Evolutionary conservation across 1,140 invertebrate species (phyloP).

Genomic region (Pseudomyrmex pallidus): DNA sequence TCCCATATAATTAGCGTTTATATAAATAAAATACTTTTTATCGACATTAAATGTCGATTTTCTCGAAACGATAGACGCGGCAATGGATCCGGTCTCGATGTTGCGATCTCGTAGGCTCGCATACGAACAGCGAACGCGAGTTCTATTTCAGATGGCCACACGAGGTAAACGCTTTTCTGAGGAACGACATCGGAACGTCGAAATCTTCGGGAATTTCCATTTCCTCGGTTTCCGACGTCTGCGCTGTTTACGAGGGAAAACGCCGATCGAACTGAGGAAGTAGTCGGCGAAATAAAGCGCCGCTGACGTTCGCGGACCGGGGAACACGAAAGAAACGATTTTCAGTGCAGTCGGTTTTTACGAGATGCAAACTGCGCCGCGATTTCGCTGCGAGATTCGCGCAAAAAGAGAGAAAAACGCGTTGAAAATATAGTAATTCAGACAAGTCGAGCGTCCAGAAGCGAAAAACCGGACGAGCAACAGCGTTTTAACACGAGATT

Average conservation of each 20-base stretch:
- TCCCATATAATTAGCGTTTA: too few species aligned
- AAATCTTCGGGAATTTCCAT: slow-evolving; percentile 65
- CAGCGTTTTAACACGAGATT: not conserved
- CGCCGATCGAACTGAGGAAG: slow-evolving; percentile 37
- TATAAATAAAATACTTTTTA: slow-evolving; percentile 12
- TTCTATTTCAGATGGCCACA: slow-evolving; percentile 15
- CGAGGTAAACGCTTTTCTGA: slow-evolving; percentile 25
- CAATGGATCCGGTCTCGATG: slow-evolving; percentile 11
- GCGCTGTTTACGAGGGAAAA: slow-evolving; percentile 39
- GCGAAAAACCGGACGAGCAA: not conserved
- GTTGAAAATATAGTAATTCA: slow-evolving; percentile 41
- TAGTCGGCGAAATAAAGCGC: slow-evolving; percentile 30
- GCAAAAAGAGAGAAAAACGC: not conserved
- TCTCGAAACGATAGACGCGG: not conserved
- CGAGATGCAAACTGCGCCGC: slow-evolving; percentile 4
- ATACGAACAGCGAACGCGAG: not conserved
- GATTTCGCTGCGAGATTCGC: not conserved
- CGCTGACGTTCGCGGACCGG: not conserved
- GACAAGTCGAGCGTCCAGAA: not conserved
- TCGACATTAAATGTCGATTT: not conserved
- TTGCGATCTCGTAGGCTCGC: slow-evolving; percentile 5
- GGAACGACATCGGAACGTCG: slow-evolving; percentile 18
- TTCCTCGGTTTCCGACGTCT: slow-evolving; percentile 30
- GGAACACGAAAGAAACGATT: slow-evolving; percentile 2
- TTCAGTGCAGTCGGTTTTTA: slow-evolving; percentile 43